Evolutionary conservation across 2,797 vertebrate species (phyloP).

Genomic region (Anolis apletophallus): DNA sequence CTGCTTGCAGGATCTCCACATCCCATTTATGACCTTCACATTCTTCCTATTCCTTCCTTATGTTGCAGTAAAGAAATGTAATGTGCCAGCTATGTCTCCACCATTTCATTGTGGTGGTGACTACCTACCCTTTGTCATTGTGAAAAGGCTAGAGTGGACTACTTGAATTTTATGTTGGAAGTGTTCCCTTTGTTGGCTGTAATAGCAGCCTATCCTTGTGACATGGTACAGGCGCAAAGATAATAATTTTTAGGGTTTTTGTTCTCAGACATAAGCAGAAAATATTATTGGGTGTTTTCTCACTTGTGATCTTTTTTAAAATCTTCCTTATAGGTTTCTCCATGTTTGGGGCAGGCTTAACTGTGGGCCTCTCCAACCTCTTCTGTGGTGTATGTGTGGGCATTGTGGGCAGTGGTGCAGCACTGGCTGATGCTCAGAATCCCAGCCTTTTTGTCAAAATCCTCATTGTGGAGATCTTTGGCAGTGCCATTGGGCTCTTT

Average conservation of each 20-base stretch:
- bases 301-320: background rate
- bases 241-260: background rate
- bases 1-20: background rate
- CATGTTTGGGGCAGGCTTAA: constrained; percentile 98
- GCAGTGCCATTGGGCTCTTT: constrained; percentile 97
- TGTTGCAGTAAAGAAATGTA: background rate
- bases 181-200: background rate
- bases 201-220: background rate
- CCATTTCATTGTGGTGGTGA: background rate
- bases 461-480: constrained; percentile 98
- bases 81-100: background rate
- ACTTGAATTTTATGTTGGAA: background rate
- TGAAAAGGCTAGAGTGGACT: background rate
- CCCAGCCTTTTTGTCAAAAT: constrained; percentile 98
- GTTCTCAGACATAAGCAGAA: background rate
- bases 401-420: constrained; percentile 97
- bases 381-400: constrained; percentile 99
- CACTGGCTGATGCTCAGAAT: constrained; percentile 96
- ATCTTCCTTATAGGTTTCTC: constrained; percentile 86
- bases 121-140: background rate
- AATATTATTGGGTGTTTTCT: background rate
- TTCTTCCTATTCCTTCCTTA: background rate
- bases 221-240: background rate
- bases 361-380: constrained; percentile 97
- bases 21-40: constrained; percentile 1